Percentiles rank a stretch among this genome's conserved stretches.
Evolutionary conservation across 2,113 vertebrate species (phyloP).

Genomic region (Otis tarda): DNA sequence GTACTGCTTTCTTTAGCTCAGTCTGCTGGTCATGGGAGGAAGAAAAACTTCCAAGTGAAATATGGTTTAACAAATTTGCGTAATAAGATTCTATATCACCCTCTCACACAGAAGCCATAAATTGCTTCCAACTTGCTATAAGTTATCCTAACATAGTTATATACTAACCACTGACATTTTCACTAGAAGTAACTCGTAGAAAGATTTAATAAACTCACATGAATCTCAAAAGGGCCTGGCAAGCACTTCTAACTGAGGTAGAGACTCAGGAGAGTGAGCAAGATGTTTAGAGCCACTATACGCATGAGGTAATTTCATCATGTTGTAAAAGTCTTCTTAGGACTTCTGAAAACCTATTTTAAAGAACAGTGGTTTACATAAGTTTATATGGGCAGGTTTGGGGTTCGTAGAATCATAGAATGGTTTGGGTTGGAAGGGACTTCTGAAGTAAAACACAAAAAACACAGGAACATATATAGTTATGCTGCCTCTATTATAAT

Average conservation of each 20-base stretch:
- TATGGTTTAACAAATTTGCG: slow-evolving; percentile 30
- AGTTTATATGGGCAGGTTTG: not conserved
- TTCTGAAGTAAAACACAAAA: not conserved
- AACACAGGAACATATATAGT: not conserved
- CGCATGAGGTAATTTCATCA: not conserved
- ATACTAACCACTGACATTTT: slow-evolving; percentile 38
- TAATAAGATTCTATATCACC: slow-evolving; percentile 20
- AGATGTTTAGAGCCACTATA: not conserved
- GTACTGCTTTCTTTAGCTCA: not conserved
- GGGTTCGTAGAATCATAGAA: not conserved
- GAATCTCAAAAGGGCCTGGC: not conserved
- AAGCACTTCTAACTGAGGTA: not conserved
- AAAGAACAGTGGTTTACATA: not conserved
- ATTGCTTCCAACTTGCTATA: slow-evolving; percentile 36
- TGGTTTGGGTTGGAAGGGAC: not conserved
- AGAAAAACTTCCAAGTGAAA: slow-evolving; percentile 24
- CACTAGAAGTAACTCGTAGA: not conserved
- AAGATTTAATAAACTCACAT: slow-evolving; percentile 12
- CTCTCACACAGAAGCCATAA: not conserved
- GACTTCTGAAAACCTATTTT: not conserved
- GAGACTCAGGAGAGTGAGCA: not conserved
- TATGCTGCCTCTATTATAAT: not conserved
- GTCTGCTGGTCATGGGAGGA: slow-evolving; percentile 1
- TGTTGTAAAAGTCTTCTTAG: not conserved
- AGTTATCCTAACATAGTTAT: slow-evolving; percentile 25